phyloP scores from a whole-genome alignment of 2,888 invertebrate species.

The Pocota personata region DNA sequence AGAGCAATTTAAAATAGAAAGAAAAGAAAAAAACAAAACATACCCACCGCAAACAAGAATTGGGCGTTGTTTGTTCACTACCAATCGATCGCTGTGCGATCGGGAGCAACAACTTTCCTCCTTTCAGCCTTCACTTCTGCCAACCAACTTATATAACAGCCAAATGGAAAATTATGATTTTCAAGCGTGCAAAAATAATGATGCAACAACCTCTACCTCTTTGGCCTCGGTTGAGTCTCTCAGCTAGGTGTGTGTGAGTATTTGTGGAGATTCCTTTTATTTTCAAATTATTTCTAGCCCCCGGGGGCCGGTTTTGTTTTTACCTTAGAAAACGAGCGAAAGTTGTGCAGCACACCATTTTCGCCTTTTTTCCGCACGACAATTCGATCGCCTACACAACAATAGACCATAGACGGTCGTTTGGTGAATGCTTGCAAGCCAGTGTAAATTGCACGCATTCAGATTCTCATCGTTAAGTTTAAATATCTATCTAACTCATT shows the following conservation, averaged over 20 bases:
- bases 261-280: slow-evolving; percentile 54
- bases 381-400: slow-evolving; percentile 59
- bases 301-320: slow-evolving; percentile 43
- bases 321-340: slow-evolving; percentile 44
- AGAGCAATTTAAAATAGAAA: slow-evolving; percentile 6
- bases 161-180: slow-evolving; percentile 68
- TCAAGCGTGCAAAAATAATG: slow-evolving; percentile 57
- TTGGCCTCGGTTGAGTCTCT: background rate
- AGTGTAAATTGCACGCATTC: slow-evolving; percentile 26
- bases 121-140: slow-evolving; percentile 30
- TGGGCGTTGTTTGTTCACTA: slow-evolving; percentile 47
- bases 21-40: background rate
- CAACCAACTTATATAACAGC: slow-evolving; percentile 40
- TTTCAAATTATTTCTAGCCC: slow-evolving; percentile 43
- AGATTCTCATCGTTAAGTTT: slow-evolving; percentile 34
- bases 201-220: slow-evolving; percentile 26
- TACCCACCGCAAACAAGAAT: slow-evolving; percentile 19
- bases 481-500: slow-evolving; percentile 8
- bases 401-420: slow-evolving; percentile 29
- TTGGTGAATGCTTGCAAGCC: background rate
- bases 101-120: slow-evolving; percentile 66
- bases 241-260: background rate
- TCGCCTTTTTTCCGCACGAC: slow-evolving; percentile 55
- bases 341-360: slow-evolving; percentile 52
- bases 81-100: slow-evolving; percentile 50